Evolutionary conservation across 2,888 invertebrate species (phyloP).

Genomic region (Amphimallon solstitiale): DNA sequence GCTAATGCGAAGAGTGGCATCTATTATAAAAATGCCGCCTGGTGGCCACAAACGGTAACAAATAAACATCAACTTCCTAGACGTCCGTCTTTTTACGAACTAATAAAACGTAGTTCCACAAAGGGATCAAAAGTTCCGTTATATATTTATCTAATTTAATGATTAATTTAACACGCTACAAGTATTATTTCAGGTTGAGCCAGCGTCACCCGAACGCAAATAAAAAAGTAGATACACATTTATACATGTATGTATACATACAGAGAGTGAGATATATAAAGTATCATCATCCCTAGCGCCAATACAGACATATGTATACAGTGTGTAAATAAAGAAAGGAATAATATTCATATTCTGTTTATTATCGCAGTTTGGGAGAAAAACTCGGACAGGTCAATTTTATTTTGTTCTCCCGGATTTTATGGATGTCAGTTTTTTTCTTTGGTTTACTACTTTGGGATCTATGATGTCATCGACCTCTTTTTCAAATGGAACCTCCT

Average conservation of each 20-base stretch:
- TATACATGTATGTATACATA: constrained; percentile 18
- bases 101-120: constrained; percentile 51
- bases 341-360: too few species aligned
- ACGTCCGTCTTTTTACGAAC: constrained; percentile 47
- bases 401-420: too few species aligned
- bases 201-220: constrained; percentile 27
- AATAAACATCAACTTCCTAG: constrained; percentile 51
- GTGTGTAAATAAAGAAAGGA: too few species aligned
- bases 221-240: constrained; percentile 26
- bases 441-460: too few species aligned
- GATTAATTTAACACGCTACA: constrained; percentile 49
- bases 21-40: constrained; percentile 37
- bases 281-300: too few species aligned
- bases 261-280: too few species aligned
- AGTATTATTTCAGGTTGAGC: constrained; percentile 51
- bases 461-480: too few species aligned
- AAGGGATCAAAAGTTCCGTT: constrained; percentile 54
- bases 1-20: constrained; percentile 18
- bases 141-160: constrained; percentile 55
- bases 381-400: too few species aligned
- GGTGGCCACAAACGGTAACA: constrained; percentile 47
- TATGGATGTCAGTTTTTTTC: too few species aligned
- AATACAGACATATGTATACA: too few species aligned
- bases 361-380: too few species aligned
- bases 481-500: too few species aligned